Base-by-base conservation (phyloP, 2,113 vertebrate species). In the Hystrix brachyura region DNA sequence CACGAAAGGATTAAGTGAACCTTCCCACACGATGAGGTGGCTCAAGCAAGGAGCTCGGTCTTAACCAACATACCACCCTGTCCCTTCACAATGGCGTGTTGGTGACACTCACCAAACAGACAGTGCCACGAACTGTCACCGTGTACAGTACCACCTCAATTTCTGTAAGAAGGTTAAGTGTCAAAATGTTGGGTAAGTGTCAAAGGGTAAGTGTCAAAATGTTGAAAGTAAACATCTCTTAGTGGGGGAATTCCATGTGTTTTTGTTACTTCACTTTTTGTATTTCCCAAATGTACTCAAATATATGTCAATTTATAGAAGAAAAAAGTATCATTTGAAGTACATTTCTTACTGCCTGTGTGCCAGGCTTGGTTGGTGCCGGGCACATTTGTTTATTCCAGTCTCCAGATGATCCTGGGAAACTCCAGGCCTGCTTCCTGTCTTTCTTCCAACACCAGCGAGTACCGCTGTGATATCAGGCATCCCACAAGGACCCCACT, bases 31-130 rank as follows among this genome's bases (percentile, higher is more conserved):
- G 1, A 0, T 38, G 9, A 38, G n/a, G 57, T 1, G 0, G 82
- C 23, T 32, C 1, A 8, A 43, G 29, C 29, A 55, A 29, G 11
- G 0, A 0, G 18, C 21, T 1, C 3, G 0, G 0, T 27, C 19
- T 15, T 60, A 4, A 12, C 27, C 71, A 2, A 2, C 13, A 3
- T 0, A 1, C 43, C 21, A 3, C 38, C 67, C 74, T 7, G 43
- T 43, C 23, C n/a, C 79, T 29, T 0, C 1, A 4, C 53, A 27
- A 43, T 2, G 0, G 4, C 0, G 2, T 0, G 23, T 2, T 0
- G 57, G 6, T 9, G 0, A 23, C 0, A 0, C 29, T 13, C 1
- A 0, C 0, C 1, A 2, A 9, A 4, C 0, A 10, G 21, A 51
- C 43, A 43, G 32, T 0, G 0, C 48, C 7, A 0, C 27, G 29